Evolutionary conservation across 2,113 vertebrate species (phyloP).

Genomic region (Podarcis raffonei): DNA sequence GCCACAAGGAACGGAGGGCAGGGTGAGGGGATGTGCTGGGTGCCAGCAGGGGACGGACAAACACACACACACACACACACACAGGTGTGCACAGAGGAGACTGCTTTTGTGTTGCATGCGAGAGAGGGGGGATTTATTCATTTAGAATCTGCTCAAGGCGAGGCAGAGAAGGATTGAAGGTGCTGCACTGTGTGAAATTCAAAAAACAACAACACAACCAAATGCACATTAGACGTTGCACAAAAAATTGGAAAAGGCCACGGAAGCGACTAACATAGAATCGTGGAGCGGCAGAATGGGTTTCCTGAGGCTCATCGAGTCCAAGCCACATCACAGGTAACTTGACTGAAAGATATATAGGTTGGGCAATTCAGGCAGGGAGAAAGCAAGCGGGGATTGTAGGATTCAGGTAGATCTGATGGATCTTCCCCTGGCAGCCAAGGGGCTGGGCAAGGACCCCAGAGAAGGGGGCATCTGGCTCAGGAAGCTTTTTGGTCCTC

Average conservation of each 20-base stretch:
- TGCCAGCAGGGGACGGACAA: background rate
- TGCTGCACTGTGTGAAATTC: background rate
- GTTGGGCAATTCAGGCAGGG: background rate
- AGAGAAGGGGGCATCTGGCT: background rate
- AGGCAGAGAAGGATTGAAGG: background rate
- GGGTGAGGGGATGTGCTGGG: background rate
- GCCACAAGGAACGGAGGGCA: background rate
- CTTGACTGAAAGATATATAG: background rate
- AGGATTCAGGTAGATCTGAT: background rate
- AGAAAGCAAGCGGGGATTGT: background rate
- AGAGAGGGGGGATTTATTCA: no score
- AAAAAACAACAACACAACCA: background rate
- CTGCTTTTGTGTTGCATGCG: background rate
- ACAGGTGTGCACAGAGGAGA: no score
- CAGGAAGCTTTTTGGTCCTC: background rate
- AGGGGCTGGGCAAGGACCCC: background rate
- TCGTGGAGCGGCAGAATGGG: no score
- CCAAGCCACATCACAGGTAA: no score
- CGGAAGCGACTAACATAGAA: no score
- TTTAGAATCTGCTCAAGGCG: background rate
- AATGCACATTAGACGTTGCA: background rate
- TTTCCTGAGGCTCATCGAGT: no score
- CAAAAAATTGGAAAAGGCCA: no score
- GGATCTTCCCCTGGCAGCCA: background rate
- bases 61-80: no score